Evolutionary conservation across 1,140 invertebrate species (phyloP), one percentile per base, ranked within the genome.

Genomic region (Chrysopa pallens): DNA sequence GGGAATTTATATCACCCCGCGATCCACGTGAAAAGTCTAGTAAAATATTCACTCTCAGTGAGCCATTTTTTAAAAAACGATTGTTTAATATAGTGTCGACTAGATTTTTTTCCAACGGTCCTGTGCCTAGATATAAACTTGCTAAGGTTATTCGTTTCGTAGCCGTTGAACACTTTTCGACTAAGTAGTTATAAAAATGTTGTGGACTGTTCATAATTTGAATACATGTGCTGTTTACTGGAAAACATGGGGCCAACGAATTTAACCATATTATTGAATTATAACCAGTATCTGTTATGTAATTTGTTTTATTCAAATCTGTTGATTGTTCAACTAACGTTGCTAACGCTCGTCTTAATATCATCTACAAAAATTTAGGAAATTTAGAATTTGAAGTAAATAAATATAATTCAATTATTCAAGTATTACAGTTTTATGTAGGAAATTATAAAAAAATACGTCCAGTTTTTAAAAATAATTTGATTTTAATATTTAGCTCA

Each of bases 61-160:
- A 51, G 14, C 63, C 58, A 49, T 71, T 61, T 42, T 59, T 64
- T 40, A 64, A 55, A 50, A 63, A 52, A 38, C 78, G 45, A 50
- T 73, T 73, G 37, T 69, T 51, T 44, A 73, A 62, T 42, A 84
- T 71, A 40, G 68, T 61, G 11, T 74, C 62, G 6, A 86, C 81
- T 54, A 98, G 61, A 44, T 83, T 67, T 42, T 72, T 67, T 64
- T 98, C 94, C 45, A 94, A 61, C 27, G 70, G 55, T 1, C 92
- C 92, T 45, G 78, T 94, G 36, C 95, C 95, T 33, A 98, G 64
- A 60, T 98, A 98, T 6, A 98, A 63, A 38, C 93, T 95, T 2
- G 91, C 83, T 39, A 98, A 60, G 0, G 81, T 78, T 53, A 98
- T 85, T 52, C 94, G 73, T 40, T 67, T 64, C 47, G 76, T 75